Evolutionary conservation across 2,888 invertebrate genomes (phyloP).

Genomic region (Drosophila pseudotalamancana): DNA sequence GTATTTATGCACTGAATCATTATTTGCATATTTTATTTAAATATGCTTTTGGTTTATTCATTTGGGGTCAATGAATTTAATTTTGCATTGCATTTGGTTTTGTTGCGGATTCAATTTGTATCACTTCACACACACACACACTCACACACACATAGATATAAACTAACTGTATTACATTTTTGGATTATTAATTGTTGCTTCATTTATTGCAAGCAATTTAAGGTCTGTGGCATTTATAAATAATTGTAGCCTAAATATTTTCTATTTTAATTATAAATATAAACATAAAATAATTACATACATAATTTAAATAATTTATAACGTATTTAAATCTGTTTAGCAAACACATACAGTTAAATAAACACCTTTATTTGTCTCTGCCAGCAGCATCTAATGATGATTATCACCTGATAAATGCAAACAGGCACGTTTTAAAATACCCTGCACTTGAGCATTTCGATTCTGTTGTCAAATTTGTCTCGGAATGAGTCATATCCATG

Average conservation of each 20-base stretch:
- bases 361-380: not conserved
- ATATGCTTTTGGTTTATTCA: constrained; percentile 44
- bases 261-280: not conserved
- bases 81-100: constrained; percentile 41
- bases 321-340: not conserved
- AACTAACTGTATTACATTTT: not conserved
- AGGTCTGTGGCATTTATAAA: not conserved
- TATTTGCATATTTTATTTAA: constrained; percentile 63
- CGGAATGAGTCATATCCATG: no score
- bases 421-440: not conserved
- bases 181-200: constrained; percentile 4
- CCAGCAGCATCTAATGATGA: constrained; percentile 2
- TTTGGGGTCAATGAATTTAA: constrained; percentile 66
- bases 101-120: constrained; percentile 21
- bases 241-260: not conserved
- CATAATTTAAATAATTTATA: not conserved
- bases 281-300: no score
- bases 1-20: constrained; percentile 30
- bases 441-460: not conserved
- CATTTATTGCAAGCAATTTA: not conserved
- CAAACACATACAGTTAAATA: not conserved
- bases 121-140: not conserved
- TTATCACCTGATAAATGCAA: not conserved
- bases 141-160: not conserved
- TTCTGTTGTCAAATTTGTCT: not conserved